Conservation (phyloP, 2,888 invertebrate genomes). For the Syritta pipiens region DNA sequence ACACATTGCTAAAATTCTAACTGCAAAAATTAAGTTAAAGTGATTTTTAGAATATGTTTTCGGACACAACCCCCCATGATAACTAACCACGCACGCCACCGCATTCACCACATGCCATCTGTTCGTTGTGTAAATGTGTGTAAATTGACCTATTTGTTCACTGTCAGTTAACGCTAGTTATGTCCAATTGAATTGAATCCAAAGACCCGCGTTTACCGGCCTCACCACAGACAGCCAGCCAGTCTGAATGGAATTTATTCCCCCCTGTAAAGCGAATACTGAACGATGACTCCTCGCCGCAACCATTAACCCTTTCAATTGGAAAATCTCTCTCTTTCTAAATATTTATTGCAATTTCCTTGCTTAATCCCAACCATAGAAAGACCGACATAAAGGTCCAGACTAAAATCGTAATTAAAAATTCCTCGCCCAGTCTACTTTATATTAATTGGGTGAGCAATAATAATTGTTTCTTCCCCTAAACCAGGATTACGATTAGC, state of each 20-base stretch:
- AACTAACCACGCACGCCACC: too few species aligned
- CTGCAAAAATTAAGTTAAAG: too few species aligned
- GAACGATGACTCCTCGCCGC: constrained; percentile 1
- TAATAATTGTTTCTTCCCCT: constrained; percentile 13
- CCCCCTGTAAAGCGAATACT: neutral
- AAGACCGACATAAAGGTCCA: neutral
- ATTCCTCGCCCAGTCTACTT: constrained; percentile 20
- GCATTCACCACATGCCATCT: too few species aligned
- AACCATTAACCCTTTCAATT: constrained; percentile 10
- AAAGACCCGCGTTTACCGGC: constrained; percentile 1
- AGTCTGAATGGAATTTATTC: too few species aligned
- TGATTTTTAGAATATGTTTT: too few species aligned
- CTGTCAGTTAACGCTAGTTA: constrained; percentile 38
- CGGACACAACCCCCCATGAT: too few species aligned
- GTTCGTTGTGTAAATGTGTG: too few species aligned
- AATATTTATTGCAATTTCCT: constrained; percentile 37
- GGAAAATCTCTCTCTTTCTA: constrained; percentile 17
- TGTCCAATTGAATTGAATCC: constrained; percentile 45
- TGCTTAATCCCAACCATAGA: neutral
- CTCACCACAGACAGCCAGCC: neutral
- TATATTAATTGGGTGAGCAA: constrained; percentile 4
- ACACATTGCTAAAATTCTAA: too few species aligned
- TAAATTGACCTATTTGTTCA: constrained; percentile 54
- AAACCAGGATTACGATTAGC: constrained; percentile 9
- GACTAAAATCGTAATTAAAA: constrained; percentile 13